phyloP scores from a whole-genome alignment of 2,888 invertebrate genomes.

The Crepidodera aurea region DNA sequence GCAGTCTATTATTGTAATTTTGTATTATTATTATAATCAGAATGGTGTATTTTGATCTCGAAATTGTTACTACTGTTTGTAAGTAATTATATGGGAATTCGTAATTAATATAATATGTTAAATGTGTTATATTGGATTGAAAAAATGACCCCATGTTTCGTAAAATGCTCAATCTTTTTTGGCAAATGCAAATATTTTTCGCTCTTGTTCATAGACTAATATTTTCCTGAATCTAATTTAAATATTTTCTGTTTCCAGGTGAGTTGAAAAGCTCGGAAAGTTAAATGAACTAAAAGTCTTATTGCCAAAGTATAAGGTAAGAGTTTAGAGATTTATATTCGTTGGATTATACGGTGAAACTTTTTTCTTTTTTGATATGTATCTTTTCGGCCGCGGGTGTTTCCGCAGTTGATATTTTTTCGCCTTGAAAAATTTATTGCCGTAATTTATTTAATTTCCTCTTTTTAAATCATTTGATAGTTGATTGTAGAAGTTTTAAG shows the following conservation, averaged over 20 bases:
- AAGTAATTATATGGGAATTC: no score
- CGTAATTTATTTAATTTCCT: neutral
- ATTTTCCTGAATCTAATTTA: constrained; percentile 21
- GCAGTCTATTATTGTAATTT: no score
- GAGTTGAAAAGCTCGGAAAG: constrained; percentile 16
- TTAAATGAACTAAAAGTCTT: constrained; percentile 7
- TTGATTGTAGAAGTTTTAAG: no score
- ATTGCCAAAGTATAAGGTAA: constrained; percentile 12
- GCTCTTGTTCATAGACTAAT: constrained; percentile 5
- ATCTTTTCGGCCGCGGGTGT: neutral
- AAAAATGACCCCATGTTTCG: no score
- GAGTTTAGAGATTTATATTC: constrained; percentile 17
- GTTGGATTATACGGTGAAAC: constrained; percentile 5
- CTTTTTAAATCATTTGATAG: neutral
- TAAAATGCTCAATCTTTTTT: no score
- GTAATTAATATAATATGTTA: no score
- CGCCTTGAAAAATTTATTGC: neutral
- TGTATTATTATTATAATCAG: no score
- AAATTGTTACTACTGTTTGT: no score
- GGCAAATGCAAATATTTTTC: no score
- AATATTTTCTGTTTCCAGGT: constrained; percentile 27
- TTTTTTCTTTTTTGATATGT: constrained; percentile 12
- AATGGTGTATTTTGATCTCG: no score
- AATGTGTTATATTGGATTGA: no score
- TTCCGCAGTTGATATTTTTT: neutral